Evolutionary conservation across 2,113 vertebrate species (phyloP).

Genomic region (Eurystomus gularis): DNA sequence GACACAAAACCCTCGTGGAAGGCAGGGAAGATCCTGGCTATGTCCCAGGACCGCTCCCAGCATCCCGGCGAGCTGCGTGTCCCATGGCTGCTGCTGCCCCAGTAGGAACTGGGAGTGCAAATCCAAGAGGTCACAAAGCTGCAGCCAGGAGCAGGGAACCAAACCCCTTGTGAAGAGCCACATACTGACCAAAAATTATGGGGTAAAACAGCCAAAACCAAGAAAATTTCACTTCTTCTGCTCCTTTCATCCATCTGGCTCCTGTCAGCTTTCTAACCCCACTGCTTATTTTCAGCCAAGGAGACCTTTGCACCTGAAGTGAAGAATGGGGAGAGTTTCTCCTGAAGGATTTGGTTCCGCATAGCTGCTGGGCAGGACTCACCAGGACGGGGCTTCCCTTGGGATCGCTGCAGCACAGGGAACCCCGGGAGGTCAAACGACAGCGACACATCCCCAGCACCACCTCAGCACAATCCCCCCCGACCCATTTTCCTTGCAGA

Average conservation of each 20-base stretch:
- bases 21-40: fast-evolving
- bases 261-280: too few species aligned
- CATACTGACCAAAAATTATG: fast-evolving
- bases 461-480: background rate
- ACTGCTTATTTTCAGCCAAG: fast-evolving
- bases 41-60: background rate
- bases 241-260: background rate
- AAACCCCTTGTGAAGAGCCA: fast-evolving
- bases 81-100: fast-evolving
- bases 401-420: fast-evolving
- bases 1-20: fast-evolving
- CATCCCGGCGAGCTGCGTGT: fast-evolving
- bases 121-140: background rate
- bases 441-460: fast-evolving
- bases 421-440: fast-evolving
- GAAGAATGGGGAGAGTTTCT: background rate
- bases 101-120: fast-evolving
- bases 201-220: too few species aligned
- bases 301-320: fast-evolving
- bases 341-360: fast-evolving
- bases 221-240: background rate
- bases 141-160: background rate
- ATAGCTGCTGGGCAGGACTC: background rate
- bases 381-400: background rate
- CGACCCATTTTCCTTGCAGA: background rate